Percentiles rank a stretch among this genome's conserved stretches.
phyloP scores from a whole-genome alignment of 2,113 vertebrate genomes.

The Pelodiscus sinensis region DNA sequence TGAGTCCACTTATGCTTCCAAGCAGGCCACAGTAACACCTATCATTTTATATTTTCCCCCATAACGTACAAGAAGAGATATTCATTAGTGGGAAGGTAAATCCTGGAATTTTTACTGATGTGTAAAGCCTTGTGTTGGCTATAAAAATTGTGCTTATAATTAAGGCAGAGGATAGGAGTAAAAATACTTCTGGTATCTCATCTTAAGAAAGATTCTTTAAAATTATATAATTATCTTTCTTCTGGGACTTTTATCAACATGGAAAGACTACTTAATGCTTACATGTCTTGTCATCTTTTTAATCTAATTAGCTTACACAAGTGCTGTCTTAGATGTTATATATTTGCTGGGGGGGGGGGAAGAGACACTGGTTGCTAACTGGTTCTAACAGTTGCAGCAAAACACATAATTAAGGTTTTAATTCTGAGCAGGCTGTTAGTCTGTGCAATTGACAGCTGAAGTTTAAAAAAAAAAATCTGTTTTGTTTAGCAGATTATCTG shows the following conservation, averaged over 20 bases:
- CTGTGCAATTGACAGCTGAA: conserved; percentile 43
- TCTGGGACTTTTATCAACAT: conserved; percentile 26
- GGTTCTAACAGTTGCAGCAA: background rate
- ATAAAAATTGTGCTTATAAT: background rate
- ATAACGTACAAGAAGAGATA: background rate
- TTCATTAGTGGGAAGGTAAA: background rate
- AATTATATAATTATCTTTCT: conserved; percentile 6
- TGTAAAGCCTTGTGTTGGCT: background rate
- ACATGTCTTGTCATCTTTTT: conserved; percentile 44
- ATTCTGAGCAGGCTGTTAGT: conserved; percentile 34
- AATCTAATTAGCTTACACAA: conserved; percentile 43
- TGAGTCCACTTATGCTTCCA: background rate
- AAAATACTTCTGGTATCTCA: background rate
- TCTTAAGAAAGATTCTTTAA: background rate
- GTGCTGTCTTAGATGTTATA: conserved; percentile 33
- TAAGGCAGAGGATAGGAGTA: background rate
- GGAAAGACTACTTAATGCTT: conserved; percentile 30
- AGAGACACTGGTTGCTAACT: background rate
- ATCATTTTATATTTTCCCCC: background rate
- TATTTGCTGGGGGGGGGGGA: background rate
- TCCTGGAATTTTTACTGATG: background rate
- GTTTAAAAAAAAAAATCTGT: conserved; percentile 36
- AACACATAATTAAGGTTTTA: conserved; percentile 35
- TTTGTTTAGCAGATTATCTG: conserved; percentile 29
- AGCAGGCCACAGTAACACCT: background rate